Evolutionary conservation across 2,797 vertebrate species (phyloP), one percentile per base, ranked within the genome.

Genomic region (Sorex maritimensis): DNA sequence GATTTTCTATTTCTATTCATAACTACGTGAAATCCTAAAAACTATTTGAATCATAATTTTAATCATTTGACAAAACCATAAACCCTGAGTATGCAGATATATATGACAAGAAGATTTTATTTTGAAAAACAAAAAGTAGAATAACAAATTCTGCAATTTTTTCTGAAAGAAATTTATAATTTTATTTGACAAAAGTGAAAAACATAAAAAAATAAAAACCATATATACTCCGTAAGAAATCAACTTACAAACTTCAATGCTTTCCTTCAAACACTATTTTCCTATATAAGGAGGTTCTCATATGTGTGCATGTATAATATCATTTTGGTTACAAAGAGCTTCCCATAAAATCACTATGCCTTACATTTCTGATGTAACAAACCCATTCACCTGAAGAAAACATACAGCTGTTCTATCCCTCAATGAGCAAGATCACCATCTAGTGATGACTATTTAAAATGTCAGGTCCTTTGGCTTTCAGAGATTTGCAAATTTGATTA

Each of bases 371-470:
- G 38, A 77, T 65, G 38, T 74, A 52, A 95, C 81, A 88, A 94
- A 94, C 93, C 96, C 96, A 96, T 96, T 96, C 77, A 79, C 90
- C 81, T 79, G 92, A 95, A 92, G 84, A 92, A 95, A 95, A 95
- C 34, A 77, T 69, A 86, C 24, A 81, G 30, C 67, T 88, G 10
- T 77, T 72, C 72, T 84, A 49, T 12, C 77, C 88, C 79, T 88
- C 93, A 96, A 46, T 94, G 46, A 96, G 21, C 44, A 44, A 94
- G 77, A 93, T 93, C 92, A 88, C 95, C 96, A 96, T 91, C 96
- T 96, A 89, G 93, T 74, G 92, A 94, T 94, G 23, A 94, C n/a
- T 93, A 73, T 78, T 93, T 88, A 52, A 94, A 96, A 97, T 87
- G 81, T 67, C 86, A 93, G 28, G 6, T n/a, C 83, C 46, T 41